phyloP scores from a whole-genome alignment of 2,888 invertebrate genomes.

The Drosophila suboccidentalis region DNA sequence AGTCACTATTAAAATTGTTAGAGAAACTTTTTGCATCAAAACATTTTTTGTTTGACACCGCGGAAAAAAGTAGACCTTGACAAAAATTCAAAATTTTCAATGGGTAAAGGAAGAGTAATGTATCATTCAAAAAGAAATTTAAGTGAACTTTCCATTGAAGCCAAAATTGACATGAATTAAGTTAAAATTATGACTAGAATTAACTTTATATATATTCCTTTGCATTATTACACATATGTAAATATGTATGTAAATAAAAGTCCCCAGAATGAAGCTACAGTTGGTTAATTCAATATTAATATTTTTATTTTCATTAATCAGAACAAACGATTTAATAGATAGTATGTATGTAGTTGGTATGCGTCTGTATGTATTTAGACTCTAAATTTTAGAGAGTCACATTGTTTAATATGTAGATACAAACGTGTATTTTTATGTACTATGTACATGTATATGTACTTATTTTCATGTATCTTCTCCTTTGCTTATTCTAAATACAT shows the following conservation, averaged over 20 bases:
- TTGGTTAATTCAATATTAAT: constrained; percentile 34
- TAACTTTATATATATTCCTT: too few relatives aligned
- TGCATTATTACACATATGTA: too few relatives aligned
- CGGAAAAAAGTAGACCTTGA: too few relatives aligned
- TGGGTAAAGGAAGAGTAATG: too few relatives aligned
- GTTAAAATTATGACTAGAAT: too few relatives aligned
- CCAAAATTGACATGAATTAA: too few relatives aligned
- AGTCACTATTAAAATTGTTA: too few relatives aligned
- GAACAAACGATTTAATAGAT: constrained; percentile 59
- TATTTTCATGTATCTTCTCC: constrained; percentile 2
- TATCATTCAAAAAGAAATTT: too few relatives aligned
- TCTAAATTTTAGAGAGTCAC: constrained; percentile 25
- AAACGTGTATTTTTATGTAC: neutral
- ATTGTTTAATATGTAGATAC: constrained; percentile 5
- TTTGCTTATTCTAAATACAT: constrained; percentile 5
- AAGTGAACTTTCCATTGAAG: too few relatives aligned
- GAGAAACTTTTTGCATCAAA: too few relatives aligned
- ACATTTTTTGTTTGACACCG: too few relatives aligned
- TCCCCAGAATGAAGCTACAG: neutral
- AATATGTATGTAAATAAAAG: neutral
- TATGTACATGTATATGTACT: neutral
- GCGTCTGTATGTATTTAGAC: constrained; percentile 15
- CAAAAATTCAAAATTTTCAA: too few relatives aligned
- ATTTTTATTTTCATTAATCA: constrained; percentile 71
- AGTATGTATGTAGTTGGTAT: neutral